A percentile compares a stretch with the other conserved stretches of the same genome.
Evolutionary conservation across 2,113 vertebrate species (phyloP).

Genomic region (Malaclemys terrapin): DNA sequence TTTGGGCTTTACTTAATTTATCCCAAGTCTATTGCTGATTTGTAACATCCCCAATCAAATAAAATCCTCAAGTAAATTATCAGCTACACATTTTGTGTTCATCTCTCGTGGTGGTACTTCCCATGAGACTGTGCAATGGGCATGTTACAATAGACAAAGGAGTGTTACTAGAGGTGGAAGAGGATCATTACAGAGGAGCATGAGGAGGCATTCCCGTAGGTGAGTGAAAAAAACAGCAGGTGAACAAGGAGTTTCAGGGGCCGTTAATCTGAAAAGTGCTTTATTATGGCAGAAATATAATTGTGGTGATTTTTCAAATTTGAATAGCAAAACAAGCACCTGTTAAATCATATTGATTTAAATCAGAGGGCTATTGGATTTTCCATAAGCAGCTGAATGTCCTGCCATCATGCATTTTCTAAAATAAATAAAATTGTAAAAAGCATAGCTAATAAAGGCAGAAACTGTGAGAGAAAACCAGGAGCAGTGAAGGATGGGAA

Average conservation of each 20-base stretch:
- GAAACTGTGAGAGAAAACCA: not conserved
- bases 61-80: not conserved
- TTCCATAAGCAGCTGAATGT: slow-evolving; percentile 48
- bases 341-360: slow-evolving; percentile 69
- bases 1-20: not conserved
- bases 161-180: not conserved
- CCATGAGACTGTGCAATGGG: not conserved
- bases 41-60: not conserved
- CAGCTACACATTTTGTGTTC: not conserved
- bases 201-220: not conserved
- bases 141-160: not conserved
- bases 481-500: not conserved
- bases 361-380: slow-evolving; percentile 66
- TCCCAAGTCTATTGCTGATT: not conserved
- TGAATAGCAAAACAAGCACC: slow-evolving; percentile 60
- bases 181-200: not conserved
- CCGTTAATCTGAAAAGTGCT: slow-evolving; percentile 13
- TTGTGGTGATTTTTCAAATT: slow-evolving; percentile 24
- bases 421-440: slow-evolving; percentile 38
- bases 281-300: slow-evolving; percentile 50
- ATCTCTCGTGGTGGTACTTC: not conserved
- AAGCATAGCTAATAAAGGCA: not conserved
- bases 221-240: not conserved
- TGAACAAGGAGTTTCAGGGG: not conserved
- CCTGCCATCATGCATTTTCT: slow-evolving; percentile 55